Percentiles rank a stretch among this genome's conserved stretches.
Conservation (phyloP, 2,797 vertebrate genomes). For the Staurois parvus region DNA sequence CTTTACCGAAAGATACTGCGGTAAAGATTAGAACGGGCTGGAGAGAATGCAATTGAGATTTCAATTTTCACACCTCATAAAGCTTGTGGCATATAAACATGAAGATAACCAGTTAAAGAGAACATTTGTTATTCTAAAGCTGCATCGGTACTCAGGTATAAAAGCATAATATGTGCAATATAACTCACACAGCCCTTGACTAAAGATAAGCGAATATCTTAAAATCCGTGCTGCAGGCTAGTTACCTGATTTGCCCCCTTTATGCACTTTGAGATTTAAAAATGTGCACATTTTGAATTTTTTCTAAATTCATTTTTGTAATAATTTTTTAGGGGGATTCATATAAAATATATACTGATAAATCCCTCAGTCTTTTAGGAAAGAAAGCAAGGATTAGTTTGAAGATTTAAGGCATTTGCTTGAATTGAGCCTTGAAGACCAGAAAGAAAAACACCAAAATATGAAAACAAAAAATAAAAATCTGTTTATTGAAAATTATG, state of each 20-base stretch:
- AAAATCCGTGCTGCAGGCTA: neutral
- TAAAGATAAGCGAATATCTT: neutral
- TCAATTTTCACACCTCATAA: conserved; percentile 58
- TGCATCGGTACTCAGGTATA: conserved; percentile 16
- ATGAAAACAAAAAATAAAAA: too few relatives aligned
- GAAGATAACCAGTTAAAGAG: conserved; percentile 50
- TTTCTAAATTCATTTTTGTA: too few relatives aligned
- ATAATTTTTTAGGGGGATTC: too few relatives aligned
- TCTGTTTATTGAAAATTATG: too few relatives aligned
- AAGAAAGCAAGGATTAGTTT: too few relatives aligned
- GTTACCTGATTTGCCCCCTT: neutral
- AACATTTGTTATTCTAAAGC: conserved; percentile 51
- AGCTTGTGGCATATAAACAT: conserved; percentile 57
- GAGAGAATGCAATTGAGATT: conserved; percentile 58
- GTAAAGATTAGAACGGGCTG: conserved; percentile 46
- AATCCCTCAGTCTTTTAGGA: too few relatives aligned
- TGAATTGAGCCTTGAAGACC: too few relatives aligned
- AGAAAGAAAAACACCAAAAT: too few relatives aligned
- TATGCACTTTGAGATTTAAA: neutral
- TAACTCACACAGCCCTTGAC: neutral
- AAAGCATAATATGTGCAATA: conserved; percentile 13
- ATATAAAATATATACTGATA: too few relatives aligned
- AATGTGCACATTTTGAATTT: too few relatives aligned
- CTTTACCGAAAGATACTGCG: conserved; percentile 51
- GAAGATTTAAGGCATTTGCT: too few relatives aligned